These are phyloP conservation scores for Burhinus bistriatus DNA, from an alignment of 2,113 vertebrate genomes.

Conservation along the genomic window DNA sequence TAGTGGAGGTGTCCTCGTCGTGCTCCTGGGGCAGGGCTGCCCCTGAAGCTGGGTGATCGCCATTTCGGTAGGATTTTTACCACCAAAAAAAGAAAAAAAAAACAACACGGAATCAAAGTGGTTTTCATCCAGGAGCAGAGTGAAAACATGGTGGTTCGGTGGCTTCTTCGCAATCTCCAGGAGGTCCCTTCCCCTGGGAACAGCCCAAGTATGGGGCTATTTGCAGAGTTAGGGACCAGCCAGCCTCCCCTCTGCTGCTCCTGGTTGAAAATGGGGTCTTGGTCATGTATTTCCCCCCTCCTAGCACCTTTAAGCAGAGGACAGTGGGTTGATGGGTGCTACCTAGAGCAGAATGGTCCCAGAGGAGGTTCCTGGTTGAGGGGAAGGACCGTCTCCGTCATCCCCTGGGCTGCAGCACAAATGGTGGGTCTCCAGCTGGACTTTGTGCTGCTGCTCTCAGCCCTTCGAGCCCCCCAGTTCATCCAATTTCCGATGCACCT, in stretches of 20 bases:
- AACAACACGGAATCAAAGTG: neutral
- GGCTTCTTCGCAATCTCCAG: neutral
- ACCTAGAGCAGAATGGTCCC: neutral
- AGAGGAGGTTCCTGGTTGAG: neutral
- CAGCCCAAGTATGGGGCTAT: neutral
- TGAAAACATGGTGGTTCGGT: neutral
- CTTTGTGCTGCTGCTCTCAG: rapidly evolving
- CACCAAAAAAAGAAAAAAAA: no score
- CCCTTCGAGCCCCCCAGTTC: rapidly evolving
- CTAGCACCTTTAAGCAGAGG: neutral
- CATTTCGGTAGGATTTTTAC: neutral
- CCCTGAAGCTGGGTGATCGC: neutral
- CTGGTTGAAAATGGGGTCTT: neutral
- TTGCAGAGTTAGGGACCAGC: neutral
- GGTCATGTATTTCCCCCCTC: neutral
- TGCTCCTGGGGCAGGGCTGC: neutral
- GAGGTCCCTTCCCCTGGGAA: neutral
- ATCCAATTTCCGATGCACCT: neutral
- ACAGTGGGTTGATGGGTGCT: neutral
- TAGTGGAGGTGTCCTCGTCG: neutral
- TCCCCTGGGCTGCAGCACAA: neutral
- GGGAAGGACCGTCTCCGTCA: neutral
- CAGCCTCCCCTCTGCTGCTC: neutral
- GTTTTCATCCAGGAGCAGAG: neutral
- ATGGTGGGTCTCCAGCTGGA: neutral